Conservation (phyloP, 1,140 invertebrate species). For the Bombus breviceps region DNA sequence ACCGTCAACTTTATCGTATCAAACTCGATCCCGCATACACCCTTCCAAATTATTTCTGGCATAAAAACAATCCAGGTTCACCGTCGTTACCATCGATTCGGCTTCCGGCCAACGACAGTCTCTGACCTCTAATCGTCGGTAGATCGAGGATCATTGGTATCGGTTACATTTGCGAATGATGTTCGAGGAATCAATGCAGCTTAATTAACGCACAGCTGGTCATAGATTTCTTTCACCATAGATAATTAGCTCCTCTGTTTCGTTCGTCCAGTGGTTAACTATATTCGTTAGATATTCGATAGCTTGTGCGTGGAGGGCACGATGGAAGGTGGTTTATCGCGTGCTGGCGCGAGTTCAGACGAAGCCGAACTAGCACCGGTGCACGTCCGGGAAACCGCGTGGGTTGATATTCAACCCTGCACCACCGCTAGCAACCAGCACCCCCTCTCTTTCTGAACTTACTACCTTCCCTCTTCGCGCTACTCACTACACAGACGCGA, state of each 20-base stretch:
- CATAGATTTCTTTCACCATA: constrained; percentile 3
- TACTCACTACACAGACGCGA: constrained; percentile 1
- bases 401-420: constrained; percentile 71
- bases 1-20: too few relatives aligned
- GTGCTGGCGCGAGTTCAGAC: constrained; percentile 63
- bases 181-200: constrained; percentile 65
- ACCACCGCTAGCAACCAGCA: constrained; percentile 50
- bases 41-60: not conserved
- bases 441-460: constrained; percentile 17
- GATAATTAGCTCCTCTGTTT: not conserved
- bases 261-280: not conserved
- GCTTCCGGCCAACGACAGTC: constrained; percentile 40
- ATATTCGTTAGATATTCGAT: not conserved
- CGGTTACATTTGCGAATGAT: constrained; percentile 20
- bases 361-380: constrained; percentile 69
- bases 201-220: constrained; percentile 13
- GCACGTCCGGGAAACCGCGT: constrained; percentile 69
- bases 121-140: constrained; percentile 64
- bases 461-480: constrained; percentile 4
- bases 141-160: constrained; percentile 68
- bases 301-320: not conserved
- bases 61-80: constrained; percentile 28
- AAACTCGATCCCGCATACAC: not conserved
- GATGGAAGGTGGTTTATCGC: not conserved
- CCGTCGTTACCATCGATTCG: constrained; percentile 39